phyloP scores from a whole-genome alignment of 2,113 vertebrate genomes.

The Nasalis larvatus region DNA sequence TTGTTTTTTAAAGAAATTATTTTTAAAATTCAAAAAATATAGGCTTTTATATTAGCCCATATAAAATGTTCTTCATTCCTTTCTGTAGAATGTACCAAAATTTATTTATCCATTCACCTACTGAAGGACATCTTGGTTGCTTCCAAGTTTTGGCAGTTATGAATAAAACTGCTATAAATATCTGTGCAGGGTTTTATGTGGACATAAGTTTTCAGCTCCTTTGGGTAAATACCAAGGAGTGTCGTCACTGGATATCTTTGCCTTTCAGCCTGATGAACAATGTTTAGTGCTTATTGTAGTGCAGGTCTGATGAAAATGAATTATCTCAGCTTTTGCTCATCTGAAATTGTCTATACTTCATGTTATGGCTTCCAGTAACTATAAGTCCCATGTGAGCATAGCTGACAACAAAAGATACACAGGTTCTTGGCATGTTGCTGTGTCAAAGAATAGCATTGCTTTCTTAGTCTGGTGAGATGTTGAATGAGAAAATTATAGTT shows the following conservation, averaged over 20 bases:
- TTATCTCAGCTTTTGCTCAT: neutral
- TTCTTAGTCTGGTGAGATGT: neutral
- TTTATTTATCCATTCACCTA: too few species aligned
- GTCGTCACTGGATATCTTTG: neutral
- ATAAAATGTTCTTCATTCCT: neutral
- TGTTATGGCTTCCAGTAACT: neutral
- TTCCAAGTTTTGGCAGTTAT: too few species aligned
- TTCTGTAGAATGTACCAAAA: neutral
- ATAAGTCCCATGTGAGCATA: neutral
- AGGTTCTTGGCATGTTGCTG: too few species aligned
- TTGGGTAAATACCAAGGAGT: too few species aligned
- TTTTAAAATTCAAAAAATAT: neutral
- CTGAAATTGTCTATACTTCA: neutral
- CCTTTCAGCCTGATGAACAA: neutral
- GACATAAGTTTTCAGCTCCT: too few species aligned
- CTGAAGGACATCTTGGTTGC: too few species aligned
- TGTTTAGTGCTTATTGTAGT: neutral
- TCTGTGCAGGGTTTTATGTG: too few species aligned
- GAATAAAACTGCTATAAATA: too few species aligned
- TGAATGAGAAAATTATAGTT: neutral
- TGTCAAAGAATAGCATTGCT: neutral
- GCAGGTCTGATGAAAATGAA: neutral
- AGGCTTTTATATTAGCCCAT: neutral
- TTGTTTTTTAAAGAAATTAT: neutral
- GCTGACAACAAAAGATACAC: neutral